Evolutionary conservation across 2,888 invertebrate species (phyloP), one percentile per base, ranked within the genome.

Genomic region (Tortrix viridana): DNA sequence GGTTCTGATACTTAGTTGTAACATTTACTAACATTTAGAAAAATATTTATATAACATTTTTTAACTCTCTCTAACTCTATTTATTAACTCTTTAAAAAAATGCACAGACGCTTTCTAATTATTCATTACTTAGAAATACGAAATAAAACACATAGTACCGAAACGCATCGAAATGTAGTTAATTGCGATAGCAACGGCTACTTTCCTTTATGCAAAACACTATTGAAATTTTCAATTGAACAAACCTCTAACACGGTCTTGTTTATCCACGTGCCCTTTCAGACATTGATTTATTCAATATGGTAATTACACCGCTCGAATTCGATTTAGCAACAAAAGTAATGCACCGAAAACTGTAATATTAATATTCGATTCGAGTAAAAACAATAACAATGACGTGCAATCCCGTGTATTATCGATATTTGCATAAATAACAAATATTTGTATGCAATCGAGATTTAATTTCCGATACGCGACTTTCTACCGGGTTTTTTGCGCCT

Each of bases 251-350:
- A 57, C 61, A 44, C 50, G 50, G 38, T 46, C 63, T 62, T 67
- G 70, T 71, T 73, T 72, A 65, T 65, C 44, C 73, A 71, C 68
- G 70, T 73, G 75, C 67, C 62, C 61, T 74, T 75, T 74, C 71
- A 69, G 71, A 75, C 69, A 65, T 65, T 70, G 73, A 79, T 76
- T 72, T 76, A 80, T 82, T 71, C 80, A 73, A 69, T 74, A 80
- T 62, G 67, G 26, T 65, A 67, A 67, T 67, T 62, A 57, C 26
- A 19, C 18, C 43, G 16, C 23, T 50, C 32, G 69, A 67, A 79
- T 76, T 77, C 71, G 72, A 73, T 76, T 69, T 68, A 62, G 64
- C 57, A 60, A 64, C 67, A 61, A 67, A 69, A 69, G 70, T 69
- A 74, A 71, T 70, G 68, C 72, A 68, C 69, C 71, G 71, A 65